A percentile compares a stretch with the other conserved stretches of the same genome.
These are phyloP conservation scores for Achroia grisella DNA, from an alignment of 1,140 invertebrate genomes.

Conservation along the genomic window DNA sequence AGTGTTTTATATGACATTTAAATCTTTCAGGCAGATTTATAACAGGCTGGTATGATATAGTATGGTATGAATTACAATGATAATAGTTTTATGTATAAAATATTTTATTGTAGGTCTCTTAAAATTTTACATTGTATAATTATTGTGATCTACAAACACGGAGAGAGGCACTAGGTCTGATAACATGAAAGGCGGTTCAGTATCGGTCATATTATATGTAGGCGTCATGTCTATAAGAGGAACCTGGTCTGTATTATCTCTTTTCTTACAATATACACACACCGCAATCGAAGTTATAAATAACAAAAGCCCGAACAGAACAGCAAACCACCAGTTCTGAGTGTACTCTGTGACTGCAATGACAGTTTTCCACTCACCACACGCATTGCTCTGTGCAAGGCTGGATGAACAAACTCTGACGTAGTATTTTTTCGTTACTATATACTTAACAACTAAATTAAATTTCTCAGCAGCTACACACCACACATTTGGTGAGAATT, in stretches of 20 bases:
- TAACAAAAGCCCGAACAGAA: slow-evolving; percentile 34
- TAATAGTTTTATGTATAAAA: no score
- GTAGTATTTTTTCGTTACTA: slow-evolving; percentile 31
- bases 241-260: background rate
- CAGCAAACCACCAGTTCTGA: slow-evolving; percentile 26
- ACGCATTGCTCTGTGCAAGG: slow-evolving; percentile 37
- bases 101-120: no score
- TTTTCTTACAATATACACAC: slow-evolving; percentile 17
- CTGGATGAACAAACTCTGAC: slow-evolving; percentile 45
- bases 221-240: no score
- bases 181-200: no score
- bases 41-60: no score
- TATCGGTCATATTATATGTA: no score
- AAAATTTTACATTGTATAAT: no score
- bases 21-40: no score
- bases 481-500: slow-evolving; percentile 34
- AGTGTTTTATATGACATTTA: no score
- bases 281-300: slow-evolving; percentile 23
- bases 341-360: slow-evolving; percentile 8
- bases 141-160: no score
- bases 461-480: slow-evolving; percentile 34
- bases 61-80: no score
- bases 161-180: no score
- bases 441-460: slow-evolving; percentile 22
- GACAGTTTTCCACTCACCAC: slow-evolving; percentile 31